Evolutionary conservation across 1,140 invertebrate species (phyloP).

Genomic region (Aphidius gifuensis): DNA sequence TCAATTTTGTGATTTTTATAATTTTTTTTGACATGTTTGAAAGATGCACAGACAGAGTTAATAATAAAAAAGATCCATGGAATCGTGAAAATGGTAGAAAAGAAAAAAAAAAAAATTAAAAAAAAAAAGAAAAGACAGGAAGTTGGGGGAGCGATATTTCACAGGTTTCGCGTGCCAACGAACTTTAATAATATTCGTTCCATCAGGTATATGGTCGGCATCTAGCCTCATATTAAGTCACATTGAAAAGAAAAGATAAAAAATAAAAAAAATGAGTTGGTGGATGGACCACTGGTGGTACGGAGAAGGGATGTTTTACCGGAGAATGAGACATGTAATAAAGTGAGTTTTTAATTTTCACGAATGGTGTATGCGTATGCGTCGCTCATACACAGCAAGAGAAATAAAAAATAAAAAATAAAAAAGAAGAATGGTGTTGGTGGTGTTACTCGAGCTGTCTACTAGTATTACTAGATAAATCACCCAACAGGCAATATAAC

Average conservation of each 20-base stretch:
- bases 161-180: slow-evolving; percentile 50
- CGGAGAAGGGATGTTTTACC: slow-evolving; percentile 26
- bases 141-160: slow-evolving; percentile 45
- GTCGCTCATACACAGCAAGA: too few species aligned
- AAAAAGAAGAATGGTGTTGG: too few species aligned
- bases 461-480: slow-evolving; percentile 58
- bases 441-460: slow-evolving; percentile 42
- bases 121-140: slow-evolving; percentile 11
- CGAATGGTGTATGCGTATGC: slow-evolving; percentile 42
- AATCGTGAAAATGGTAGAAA: slow-evolving; percentile 24
- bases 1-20: too few species aligned
- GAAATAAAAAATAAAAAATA: too few species aligned
- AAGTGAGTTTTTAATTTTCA: slow-evolving; percentile 58
- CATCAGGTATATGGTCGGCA: slow-evolving; percentile 48
- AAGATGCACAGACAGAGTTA: too few species aligned
- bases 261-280: too few species aligned
- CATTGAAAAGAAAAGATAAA: too few species aligned
- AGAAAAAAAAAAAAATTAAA: slow-evolving; percentile 4
- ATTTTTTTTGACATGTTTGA: too few species aligned
- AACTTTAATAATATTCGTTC: slow-evolving; percentile 58
- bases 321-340: slow-evolving; percentile 56
- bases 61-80: too few species aligned
- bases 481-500: slow-evolving; percentile 56
- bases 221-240: slow-evolving; percentile 51
- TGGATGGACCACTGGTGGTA: slow-evolving; percentile 2